Evolutionary conservation across 1,140 invertebrate species (phyloP).

Genomic region (Nylanderia fulva): DNA sequence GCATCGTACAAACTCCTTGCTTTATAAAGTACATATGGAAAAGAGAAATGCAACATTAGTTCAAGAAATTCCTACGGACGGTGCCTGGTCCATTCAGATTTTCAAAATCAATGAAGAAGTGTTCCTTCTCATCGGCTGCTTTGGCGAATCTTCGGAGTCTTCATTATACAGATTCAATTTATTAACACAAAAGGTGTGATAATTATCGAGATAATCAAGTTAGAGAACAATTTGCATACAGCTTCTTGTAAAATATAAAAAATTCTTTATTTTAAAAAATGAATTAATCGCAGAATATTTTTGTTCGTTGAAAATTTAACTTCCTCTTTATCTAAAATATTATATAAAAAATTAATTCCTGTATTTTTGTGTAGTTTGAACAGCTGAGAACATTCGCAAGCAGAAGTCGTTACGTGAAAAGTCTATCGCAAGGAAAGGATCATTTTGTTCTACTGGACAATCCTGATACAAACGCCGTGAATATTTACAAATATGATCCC

Average conservation of each 20-base stretch:
- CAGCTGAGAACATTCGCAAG: constrained; percentile 65
- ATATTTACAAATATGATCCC: constrained; percentile 73
- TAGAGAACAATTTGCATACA: neutral
- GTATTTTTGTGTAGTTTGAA: constrained; percentile 63
- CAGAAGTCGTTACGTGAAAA: constrained; percentile 71
- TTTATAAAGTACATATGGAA: constrained; percentile 72
- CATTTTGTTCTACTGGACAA: constrained; percentile 76
- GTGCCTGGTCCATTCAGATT: constrained; percentile 70
- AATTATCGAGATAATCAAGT: neutral
- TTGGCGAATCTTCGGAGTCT: constrained; percentile 66
- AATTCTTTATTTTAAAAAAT: neutral
- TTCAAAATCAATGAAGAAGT: constrained; percentile 65
- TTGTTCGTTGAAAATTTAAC: neutral
- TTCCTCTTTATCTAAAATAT: neutral
- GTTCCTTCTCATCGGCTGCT: constrained; percentile 72
- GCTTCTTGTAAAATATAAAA: neutral
- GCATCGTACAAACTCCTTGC: constrained; percentile 68
- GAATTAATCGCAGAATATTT: too few relatives aligned
- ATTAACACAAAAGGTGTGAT: constrained; percentile 56
- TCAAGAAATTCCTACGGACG: constrained; percentile 69
- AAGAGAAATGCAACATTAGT: constrained; percentile 48
- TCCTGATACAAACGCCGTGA: constrained; percentile 69
- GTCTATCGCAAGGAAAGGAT: constrained; percentile 60
- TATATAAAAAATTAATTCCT: neutral
- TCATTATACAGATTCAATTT: constrained; percentile 68